phyloP scores from a whole-genome alignment of 2,888 invertebrate genomes.

The Parnassius apollo region DNA sequence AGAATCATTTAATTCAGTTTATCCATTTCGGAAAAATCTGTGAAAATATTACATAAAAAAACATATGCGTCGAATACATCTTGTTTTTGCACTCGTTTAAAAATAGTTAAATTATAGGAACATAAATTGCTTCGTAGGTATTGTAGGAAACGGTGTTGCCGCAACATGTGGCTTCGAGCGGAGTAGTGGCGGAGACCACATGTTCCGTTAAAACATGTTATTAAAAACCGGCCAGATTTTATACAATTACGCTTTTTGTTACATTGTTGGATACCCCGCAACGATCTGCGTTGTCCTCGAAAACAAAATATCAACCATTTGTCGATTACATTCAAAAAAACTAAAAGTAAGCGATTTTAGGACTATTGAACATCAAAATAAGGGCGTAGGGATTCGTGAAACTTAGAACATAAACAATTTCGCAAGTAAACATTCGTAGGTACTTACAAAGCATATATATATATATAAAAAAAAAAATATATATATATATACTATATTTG shows the following conservation, averaged over 20 bases:
- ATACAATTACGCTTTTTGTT: slow-evolving; percentile 47
- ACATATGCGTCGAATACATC: no score
- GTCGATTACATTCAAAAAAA: slow-evolving; percentile 17
- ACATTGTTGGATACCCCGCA: slow-evolving; percentile 42
- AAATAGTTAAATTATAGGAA: neutral
- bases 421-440: slow-evolving; percentile 12
- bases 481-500: no score
- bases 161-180: slow-evolving; percentile 26
- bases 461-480: no score
- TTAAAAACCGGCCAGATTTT: slow-evolving; percentile 47
- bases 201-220: slow-evolving; percentile 38
- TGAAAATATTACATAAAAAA: no score
- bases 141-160: slow-evolving; percentile 16
- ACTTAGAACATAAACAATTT: neutral
- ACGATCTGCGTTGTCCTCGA: slow-evolving; percentile 42
- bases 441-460: neutral
- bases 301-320: slow-evolving; percentile 36
- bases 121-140: slow-evolving; percentile 11
- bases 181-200: slow-evolving; percentile 32
- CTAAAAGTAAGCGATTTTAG: neutral
- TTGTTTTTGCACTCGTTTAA: neutral
- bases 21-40: no score
- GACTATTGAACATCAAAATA: neutral
- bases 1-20: no score
- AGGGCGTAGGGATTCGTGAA: neutral